Evolutionary conservation across 2,113 vertebrate genomes (phyloP).

Genomic region (Rhinolophus ferrumequinum): DNA sequence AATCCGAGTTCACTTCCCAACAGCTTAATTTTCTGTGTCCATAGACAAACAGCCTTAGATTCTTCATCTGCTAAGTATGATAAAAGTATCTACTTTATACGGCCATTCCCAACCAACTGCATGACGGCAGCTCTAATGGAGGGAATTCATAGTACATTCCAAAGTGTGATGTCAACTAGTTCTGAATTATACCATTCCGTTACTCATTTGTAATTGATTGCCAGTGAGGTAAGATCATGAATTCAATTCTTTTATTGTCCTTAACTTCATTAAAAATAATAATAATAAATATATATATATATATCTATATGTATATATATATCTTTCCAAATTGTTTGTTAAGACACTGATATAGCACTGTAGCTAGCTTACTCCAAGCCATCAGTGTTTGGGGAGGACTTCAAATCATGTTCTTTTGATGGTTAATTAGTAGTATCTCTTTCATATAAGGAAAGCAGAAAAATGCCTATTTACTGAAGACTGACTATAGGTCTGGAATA

Average conservation of each 20-base stretch:
- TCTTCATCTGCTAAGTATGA: constrained; percentile 23
- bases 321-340: neutral
- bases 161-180: neutral
- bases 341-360: neutral
- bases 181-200: constrained; percentile 17
- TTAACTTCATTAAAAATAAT: constrained; percentile 23
- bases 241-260: neutral
- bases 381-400: neutral
- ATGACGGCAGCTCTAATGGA: neutral
- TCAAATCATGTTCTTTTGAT: constrained; percentile 27
- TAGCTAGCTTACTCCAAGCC: neutral
- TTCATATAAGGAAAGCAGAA: constrained; percentile 21
- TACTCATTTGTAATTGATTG: neutral
- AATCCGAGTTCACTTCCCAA: constrained; percentile 15
- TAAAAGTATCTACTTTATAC: neutral
- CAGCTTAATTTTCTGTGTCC: neutral
- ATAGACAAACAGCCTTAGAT: neutral
- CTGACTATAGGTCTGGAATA: neutral
- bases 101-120: neutral
- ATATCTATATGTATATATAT: too few species aligned
- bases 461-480: neutral
- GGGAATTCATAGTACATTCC: neutral
- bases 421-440: neutral
- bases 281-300: too few species aligned
- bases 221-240: neutral